Conservation (phyloP, 1,140 invertebrate species). For the Bombus sylvicola region DNA sequence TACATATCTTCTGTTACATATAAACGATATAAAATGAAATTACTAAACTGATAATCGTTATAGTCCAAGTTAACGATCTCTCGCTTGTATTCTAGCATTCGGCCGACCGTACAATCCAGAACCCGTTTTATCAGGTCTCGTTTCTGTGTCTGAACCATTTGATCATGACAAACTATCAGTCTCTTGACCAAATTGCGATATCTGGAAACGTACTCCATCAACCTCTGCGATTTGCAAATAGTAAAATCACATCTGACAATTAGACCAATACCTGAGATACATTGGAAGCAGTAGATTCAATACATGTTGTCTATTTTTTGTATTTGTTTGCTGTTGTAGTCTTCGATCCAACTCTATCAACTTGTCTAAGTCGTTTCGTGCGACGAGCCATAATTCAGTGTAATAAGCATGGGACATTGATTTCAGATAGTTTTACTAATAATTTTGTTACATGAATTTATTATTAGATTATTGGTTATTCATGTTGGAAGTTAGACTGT, state of each 20-base stretch:
- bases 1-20: background rate
- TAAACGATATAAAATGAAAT: conserved; percentile 30
- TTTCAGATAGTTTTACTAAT: background rate
- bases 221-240: background rate
- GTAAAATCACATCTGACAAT: background rate
- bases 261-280: conserved; percentile 49
- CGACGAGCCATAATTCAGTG: conserved; percentile 71
- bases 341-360: conserved; percentile 67
- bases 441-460: background rate
- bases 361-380: conserved; percentile 68
- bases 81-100: conserved; percentile 77
- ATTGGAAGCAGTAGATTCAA: conserved; percentile 46
- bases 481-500: background rate
- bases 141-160: conserved; percentile 86
- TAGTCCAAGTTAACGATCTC: conserved; percentile 70
- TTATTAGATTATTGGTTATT: background rate
- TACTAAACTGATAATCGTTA: conserved; percentile 70
- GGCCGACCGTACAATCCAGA: conserved; percentile 80
- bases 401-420: conserved; percentile 73
- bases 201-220: conserved; percentile 54
- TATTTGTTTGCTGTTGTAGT: conserved; percentile 42
- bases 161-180: conserved; percentile 83
- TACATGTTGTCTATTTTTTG: background rate
- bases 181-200: conserved; percentile 74
- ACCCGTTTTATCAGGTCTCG: conserved; percentile 83